Base-by-base conservation (phyloP, 2,113 vertebrate genomes). In the Pangasianodon gigas region DNA sequence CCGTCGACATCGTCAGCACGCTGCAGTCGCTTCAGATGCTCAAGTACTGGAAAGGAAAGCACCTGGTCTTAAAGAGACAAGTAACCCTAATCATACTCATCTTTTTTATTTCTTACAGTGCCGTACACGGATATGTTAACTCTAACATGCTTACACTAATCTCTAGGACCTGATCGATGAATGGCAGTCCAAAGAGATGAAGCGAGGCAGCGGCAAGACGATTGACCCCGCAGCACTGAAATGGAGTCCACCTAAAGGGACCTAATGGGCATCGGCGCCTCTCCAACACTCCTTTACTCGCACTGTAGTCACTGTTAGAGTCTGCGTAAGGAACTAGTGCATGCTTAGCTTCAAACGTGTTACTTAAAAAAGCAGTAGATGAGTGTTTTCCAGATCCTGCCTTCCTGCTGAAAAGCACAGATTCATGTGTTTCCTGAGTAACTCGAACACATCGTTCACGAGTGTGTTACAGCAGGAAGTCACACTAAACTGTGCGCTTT, bases 11-110 rank as follows among this genome's bases (percentile, higher is more conserved):
- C 0, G 98, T 99, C 81, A 99, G 98, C 95, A 99, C 98, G 0
- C 94, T 99, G 94, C 98, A 99, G 94, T 97, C 98, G 0, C 97
- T 99, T 91, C 98, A 99, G 95, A 99, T 99, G 98, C 97, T 99
- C 81, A 99, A 99, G 89, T 99, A 99, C 93, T 99, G 98, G 98
- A 99, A 99, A 92, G 98, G 98, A 77, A 99, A 99, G 65, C 98
- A 99, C 92, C 93, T 99, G 87, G 98, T 99, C 90, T 95, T 99
- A 87, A 99, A 99, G 92, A 97, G 98, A 97, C 98, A 99, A 97
- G 98, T 96, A 92, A 71, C 29, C n/a, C 62, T 26, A 84, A 44
- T 58, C 52, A 83, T 4, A 3, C 16, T 6, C n/a, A 81, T 6
- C 46, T 48, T 1, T 24, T 2, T 14, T 2, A 11, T 32, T 37